Conservation (phyloP, 2,797 vertebrate species). For the Coregonus ussuriensis region DNA sequence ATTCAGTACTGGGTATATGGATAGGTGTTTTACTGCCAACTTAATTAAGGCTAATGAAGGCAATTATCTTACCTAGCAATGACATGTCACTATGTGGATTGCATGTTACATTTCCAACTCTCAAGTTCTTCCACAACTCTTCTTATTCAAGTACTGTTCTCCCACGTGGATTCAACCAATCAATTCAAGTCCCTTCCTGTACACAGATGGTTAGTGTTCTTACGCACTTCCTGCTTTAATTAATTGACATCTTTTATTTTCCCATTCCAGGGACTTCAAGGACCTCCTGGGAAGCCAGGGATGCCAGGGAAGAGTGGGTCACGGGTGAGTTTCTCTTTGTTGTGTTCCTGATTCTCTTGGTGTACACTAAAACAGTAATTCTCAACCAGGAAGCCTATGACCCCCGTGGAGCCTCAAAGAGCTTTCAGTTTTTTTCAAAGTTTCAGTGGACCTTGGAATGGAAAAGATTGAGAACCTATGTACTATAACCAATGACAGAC, state of each 20-base stretch:
- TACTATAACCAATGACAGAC: background rate
- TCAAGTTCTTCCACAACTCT: too few relatives aligned
- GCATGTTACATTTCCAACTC: background rate
- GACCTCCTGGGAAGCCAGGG: slow-evolving; percentile 88
- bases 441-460: background rate
- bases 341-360: background rate
- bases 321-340: slow-evolving; percentile 78
- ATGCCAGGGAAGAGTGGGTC: slow-evolving; percentile 88
- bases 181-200: background rate
- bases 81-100: background rate
- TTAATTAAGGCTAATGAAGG: background rate
- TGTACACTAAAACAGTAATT: background rate
- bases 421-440: background rate
- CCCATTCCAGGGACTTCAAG: slow-evolving; percentile 82
- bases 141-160: background rate
- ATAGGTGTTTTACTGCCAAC: background rate
- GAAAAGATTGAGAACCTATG: background rate
- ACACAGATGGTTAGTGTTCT: background rate
- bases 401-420: too few relatives aligned
- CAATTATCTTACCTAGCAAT: background rate
- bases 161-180: background rate
- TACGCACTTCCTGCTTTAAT: background rate
- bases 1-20: background rate
- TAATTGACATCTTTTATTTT: slow-evolving; percentile 20
- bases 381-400: too few relatives aligned